Conservation (phyloP, 2,797 vertebrate genomes). For the Anguilla obscura region DNA sequence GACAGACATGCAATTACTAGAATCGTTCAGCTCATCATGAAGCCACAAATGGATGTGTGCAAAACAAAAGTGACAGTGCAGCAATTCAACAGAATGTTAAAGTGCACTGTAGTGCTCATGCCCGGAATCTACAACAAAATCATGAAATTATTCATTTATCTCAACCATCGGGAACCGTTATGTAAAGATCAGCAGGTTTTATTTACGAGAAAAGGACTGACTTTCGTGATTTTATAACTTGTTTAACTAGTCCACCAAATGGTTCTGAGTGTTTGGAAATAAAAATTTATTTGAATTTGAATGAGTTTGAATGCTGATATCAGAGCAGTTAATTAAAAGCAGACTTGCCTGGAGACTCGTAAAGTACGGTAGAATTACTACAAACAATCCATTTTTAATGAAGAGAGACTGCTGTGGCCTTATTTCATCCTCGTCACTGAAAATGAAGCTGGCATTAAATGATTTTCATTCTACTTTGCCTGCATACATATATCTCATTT, state of each 20-base stretch:
- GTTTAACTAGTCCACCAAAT: slow-evolving; percentile 53
- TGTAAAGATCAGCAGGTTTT: background rate
- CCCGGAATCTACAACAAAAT: background rate
- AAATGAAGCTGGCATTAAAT: background rate
- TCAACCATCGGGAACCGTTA: background rate
- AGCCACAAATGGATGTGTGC: background rate
- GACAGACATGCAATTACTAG: background rate
- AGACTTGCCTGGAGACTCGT: slow-evolving; percentile 57
- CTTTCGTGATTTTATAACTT: slow-evolving; percentile 35
- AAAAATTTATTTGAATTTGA: slow-evolving; percentile 10
- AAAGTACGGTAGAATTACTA: background rate
- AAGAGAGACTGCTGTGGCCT: background rate
- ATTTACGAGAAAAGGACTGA: slow-evolving; percentile 17
- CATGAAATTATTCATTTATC: background rate
- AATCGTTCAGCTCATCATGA: background rate
- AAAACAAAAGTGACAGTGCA: background rate
- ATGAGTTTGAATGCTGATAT: slow-evolving; percentile 57
- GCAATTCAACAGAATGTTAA: background rate
- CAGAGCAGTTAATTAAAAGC: slow-evolving; percentile 64
- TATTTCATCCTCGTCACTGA: slow-evolving; percentile 5
- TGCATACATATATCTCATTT: background rate
- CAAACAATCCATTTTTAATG: background rate
- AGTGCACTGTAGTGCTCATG: background rate
- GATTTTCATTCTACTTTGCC: background rate
- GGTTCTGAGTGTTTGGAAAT: slow-evolving; percentile 57